phyloP scores from a whole-genome alignment of 2,113 vertebrate species.

The Pterocles orientalis region DNA sequence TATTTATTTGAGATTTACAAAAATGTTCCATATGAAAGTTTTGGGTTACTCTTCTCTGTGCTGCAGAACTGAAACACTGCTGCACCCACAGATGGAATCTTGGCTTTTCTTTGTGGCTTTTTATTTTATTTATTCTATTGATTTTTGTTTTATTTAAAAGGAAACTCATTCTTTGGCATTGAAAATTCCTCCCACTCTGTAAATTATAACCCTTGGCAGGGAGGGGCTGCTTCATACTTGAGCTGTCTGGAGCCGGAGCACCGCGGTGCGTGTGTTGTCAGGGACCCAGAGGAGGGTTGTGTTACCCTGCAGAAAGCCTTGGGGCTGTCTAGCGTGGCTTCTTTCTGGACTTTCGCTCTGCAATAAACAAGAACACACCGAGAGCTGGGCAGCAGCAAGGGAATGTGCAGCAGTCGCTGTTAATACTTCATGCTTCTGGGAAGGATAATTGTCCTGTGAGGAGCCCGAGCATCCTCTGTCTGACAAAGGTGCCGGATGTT shows the following conservation, averaged over 20 bases:
- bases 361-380: background rate
- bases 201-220: conserved; percentile 38
- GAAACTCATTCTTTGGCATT: conserved; percentile 22
- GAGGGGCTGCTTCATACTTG: background rate
- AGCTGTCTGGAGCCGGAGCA: conserved; percentile 4
- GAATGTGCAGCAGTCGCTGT: background rate
- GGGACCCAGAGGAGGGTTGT: background rate
- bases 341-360: background rate
- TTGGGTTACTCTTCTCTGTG: background rate
- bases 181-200: conserved; percentile 9
- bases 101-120: conserved; percentile 12
- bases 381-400: background rate
- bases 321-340: background rate
- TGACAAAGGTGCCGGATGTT: background rate
- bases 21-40: background rate
- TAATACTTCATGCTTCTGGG: background rate
- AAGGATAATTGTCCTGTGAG: background rate
- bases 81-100: conserved; percentile 34
- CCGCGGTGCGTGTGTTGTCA: background rate
- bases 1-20: conserved; percentile 24
- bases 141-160: background rate
- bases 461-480: background rate
- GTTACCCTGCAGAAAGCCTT: background rate
- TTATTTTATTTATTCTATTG: background rate
- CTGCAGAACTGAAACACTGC: background rate